These are phyloP conservation scores for Furcula furcula DNA, from an alignment of 2,888 invertebrate species.

Conservation along the genomic window DNA sequence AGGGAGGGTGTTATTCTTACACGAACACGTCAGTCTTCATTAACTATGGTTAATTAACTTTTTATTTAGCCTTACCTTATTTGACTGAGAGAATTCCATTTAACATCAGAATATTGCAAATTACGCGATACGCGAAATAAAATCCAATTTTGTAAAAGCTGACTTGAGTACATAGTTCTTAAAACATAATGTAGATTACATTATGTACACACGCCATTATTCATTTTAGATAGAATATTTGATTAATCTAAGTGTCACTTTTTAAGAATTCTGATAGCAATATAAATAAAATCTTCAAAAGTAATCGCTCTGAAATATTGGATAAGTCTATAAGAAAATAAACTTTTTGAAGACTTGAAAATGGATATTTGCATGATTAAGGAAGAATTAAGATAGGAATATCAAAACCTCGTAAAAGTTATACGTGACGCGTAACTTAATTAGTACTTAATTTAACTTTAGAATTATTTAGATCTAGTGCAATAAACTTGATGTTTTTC, in stretches of 20 bases:
- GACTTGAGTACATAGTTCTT: not conserved
- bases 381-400: not conserved
- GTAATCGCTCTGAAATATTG: constrained; percentile 1
- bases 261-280: not conserved
- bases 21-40: too few species aligned
- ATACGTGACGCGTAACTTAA: too few species aligned
- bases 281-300: not conserved
- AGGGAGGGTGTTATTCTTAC: too few species aligned
- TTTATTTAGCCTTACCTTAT: too few species aligned
- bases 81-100: too few species aligned
- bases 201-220: not conserved
- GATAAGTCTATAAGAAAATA: not conserved
- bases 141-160: constrained; percentile 1
- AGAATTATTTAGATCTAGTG: too few species aligned
- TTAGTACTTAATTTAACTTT: too few species aligned
- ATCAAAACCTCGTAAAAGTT: too few species aligned
- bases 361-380: not conserved
- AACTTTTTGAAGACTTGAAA: not conserved
- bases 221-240: not conserved
- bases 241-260: constrained; percentile 1
- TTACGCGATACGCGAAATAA: too few species aligned
- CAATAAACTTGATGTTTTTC: too few species aligned
- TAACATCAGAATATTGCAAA: too few species aligned
- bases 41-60: too few species aligned
- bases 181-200: not conserved